These are phyloP conservation scores for Dryobota labecula DNA, from an alignment of 2,888 invertebrate species.

Conservation along the genomic window DNA sequence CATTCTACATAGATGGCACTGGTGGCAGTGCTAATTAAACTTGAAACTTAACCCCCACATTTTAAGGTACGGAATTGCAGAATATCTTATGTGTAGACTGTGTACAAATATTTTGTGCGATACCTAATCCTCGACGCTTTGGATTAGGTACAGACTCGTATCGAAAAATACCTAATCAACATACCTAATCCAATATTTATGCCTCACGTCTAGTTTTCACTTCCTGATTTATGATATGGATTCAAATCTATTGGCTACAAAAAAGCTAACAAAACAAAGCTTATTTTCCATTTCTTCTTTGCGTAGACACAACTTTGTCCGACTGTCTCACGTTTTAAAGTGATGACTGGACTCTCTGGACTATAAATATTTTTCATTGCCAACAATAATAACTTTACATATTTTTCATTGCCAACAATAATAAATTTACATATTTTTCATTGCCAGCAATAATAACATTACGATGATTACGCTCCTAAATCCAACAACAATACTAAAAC, in stretches of 20 bases:
- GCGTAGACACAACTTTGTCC: not conserved
- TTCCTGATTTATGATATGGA: not conserved
- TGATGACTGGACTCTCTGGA: not conserved
- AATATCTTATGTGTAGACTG: too few species aligned
- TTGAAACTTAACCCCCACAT: too few species aligned
- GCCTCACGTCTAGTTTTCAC: too few species aligned
- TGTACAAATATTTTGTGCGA: too few species aligned
- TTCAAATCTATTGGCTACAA: not conserved
- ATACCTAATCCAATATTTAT: too few species aligned
- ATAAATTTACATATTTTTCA: constrained; percentile 44
- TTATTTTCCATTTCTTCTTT: constrained; percentile 6
- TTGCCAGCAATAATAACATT: constrained; percentile 49
- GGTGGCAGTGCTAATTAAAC: too few species aligned
- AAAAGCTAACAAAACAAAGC: not conserved
- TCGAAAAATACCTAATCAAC: too few species aligned
- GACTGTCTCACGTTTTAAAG: not conserved
- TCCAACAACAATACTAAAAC: constrained; percentile 35
- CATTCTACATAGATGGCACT: too few species aligned
- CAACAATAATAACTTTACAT: constrained; percentile 49
- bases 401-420: constrained; percentile 42
- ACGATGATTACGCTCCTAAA: constrained; percentile 49
- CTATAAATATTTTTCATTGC: constrained; percentile 23
- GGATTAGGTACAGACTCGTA: too few species aligned
- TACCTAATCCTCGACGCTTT: too few species aligned
- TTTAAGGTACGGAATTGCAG: too few species aligned